Percentiles rank a stretch among this genome's conserved stretches.
phyloP scores from a whole-genome alignment of 2,888 invertebrate species.

The Laspeyria flexula region DNA sequence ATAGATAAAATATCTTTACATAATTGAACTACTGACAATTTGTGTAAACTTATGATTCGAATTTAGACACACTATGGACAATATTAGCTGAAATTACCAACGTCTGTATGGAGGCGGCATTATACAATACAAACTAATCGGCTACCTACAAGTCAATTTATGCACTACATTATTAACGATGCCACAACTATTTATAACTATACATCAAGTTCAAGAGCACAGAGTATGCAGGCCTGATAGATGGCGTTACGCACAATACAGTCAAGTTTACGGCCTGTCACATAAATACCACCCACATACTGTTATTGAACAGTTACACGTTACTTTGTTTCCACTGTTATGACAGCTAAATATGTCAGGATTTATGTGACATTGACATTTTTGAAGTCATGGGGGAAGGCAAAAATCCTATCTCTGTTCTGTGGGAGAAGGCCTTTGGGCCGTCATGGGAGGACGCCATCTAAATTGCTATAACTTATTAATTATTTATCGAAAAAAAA shows the following conservation, averaged over 20 bases:
- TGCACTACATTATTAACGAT: constrained; percentile 1
- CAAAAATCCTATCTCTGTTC: not conserved
- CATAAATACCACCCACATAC: constrained; percentile 37
- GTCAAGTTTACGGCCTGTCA: constrained; percentile 40
- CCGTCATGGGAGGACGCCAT: no score
- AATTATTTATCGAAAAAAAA: no score
- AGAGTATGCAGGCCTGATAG: constrained; percentile 38
- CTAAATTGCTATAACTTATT: no score
- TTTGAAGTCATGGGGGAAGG: not conserved
- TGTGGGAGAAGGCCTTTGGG: no score
- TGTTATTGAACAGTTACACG: not conserved
- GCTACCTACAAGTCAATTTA: not conserved
- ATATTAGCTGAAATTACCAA: no score
- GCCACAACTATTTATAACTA: constrained; percentile 8
- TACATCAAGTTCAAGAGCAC: constrained; percentile 29
- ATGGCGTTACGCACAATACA: constrained; percentile 31
- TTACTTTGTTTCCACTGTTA: not conserved
- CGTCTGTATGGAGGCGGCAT: no score
- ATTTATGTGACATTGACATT: not conserved
- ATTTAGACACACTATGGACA: no score
- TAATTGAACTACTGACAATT: no score
- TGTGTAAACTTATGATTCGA: no score
- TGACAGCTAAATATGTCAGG: not conserved
- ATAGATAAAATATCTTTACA: no score
- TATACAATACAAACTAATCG: not conserved